Evolutionary conservation across 2,888 invertebrate species (phyloP), one percentile per base, ranked within the genome.

Genomic region (Margaritifera margaritifera): DNA sequence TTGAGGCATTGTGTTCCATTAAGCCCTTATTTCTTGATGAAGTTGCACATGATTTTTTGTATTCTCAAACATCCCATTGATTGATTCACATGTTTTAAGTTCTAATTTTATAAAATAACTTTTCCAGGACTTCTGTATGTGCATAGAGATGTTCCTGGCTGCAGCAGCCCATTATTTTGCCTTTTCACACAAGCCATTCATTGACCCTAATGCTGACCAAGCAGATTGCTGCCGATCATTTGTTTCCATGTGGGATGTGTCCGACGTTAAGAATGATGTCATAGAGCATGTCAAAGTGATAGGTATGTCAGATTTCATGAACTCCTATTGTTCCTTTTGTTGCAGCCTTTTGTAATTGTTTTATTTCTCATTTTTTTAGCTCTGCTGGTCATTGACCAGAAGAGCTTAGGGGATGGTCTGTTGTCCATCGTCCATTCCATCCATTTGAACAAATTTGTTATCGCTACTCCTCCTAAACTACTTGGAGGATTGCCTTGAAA

Each of bases 91-190:
- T 42, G 15, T 42, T 42, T 42, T 42, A 15, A 42, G 0, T 42
- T 42, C 15, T 42, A 15, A 42, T 11, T 42, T 42, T n/a, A n/a
- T n/a, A n/a, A n/a, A n/a, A n/a, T n/a, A n/a, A n/a, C n/a, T n/a
- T n/a, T 83, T 83, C 24, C 92, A 97, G 94, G 96, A 98, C 91
- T 97, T 98, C 90, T 91, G 96, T 68, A 97, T 98, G 80, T 98
- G 98, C 89, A 96, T 98, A 86, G 98, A 98, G 92, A 98, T 98
- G 98, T 97, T 98, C 89, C 89, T 98, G 83, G 98, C 98, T 31
- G 96, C 98, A 2, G 93, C 98, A 31, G 98, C 97, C 0, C 98
- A 98, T 90, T 96, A 96, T 89, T 98, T 95, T 90, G 96, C 96
- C 85, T 98, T 98, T 90, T 95, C 97, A n/a, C 95, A 97, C 90